Evolutionary conservation across 2,113 vertebrate species (phyloP).

Genomic region (Cynoglossus semilaevis): DNA sequence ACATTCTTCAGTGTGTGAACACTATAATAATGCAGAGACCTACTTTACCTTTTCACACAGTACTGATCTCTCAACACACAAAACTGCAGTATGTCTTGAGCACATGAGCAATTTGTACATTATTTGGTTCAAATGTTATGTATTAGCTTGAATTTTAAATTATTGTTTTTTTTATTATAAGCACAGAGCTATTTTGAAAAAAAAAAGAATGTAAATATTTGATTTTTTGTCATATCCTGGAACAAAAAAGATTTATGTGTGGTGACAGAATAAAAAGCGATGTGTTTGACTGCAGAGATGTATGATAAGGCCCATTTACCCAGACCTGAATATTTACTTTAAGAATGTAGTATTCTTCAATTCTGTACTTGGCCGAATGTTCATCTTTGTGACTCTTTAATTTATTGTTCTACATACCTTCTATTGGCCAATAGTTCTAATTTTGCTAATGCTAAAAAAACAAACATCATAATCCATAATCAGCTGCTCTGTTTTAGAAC

Average conservation of each 20-base stretch:
- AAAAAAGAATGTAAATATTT: constrained; percentile 67
- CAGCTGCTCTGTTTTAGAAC: constrained; percentile 49
- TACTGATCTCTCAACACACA: constrained; percentile 50
- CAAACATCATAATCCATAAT: constrained; percentile 25
- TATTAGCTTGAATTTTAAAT: constrained; percentile 84
- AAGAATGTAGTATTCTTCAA: constrained; percentile 68
- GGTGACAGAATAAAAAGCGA: constrained; percentile 41
- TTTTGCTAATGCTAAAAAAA: constrained; percentile 28
- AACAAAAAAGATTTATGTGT: constrained; percentile 59
- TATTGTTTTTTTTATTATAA: constrained; percentile 74
- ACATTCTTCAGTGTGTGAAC: constrained; percentile 45
- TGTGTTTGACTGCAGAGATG: constrained; percentile 54
- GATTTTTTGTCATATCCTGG: constrained; percentile 72
- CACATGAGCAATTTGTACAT: constrained; percentile 70
- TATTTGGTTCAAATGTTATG: constrained; percentile 71
- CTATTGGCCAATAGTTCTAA: constrained; percentile 22
- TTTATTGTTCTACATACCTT: constrained; percentile 23
- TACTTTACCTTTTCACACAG: constrained; percentile 55
- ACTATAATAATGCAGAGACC: constrained; percentile 50
- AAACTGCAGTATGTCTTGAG: constrained; percentile 73
- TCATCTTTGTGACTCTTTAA: constrained; percentile 49
- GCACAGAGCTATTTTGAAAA: constrained; percentile 75
- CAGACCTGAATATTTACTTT: constrained; percentile 61
- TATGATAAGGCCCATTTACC: constrained; percentile 51
- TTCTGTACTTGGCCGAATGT: constrained; percentile 47